Percentiles rank a stretch among this genome's conserved stretches.
Conservation (phyloP, 2,888 invertebrate genomes). For the Drosophila falleni region DNA sequence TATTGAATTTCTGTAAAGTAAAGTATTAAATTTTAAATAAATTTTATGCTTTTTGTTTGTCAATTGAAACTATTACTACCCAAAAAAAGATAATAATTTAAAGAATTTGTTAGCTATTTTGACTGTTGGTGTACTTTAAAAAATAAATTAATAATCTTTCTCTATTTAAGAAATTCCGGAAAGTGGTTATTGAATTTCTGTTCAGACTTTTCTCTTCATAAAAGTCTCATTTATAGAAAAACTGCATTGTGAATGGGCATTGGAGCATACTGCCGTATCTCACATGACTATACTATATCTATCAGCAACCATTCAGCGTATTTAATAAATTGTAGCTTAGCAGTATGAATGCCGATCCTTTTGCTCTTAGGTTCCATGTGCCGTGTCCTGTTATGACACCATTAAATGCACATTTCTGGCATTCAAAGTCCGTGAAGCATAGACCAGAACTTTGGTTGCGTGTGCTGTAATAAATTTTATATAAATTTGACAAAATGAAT, state of each 20-base stretch:
- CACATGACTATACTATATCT: slow-evolving; percentile 13
- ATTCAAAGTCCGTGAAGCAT: slow-evolving; percentile 27
- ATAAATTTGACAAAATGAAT: slow-evolving; percentile 82
- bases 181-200: background rate
- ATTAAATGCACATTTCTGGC: slow-evolving; percentile 70
- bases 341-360: slow-evolving; percentile 12
- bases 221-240: background rate
- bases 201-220: background rate
- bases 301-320: slow-evolving; percentile 20
- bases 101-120: no score
- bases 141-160: no score
- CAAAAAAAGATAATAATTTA: no score
- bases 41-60: no score
- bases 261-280: slow-evolving; percentile 32
- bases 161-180: no score
- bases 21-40: no score
- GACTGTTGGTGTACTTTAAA: no score
- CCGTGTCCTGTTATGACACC: slow-evolving; percentile 67
- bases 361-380: background rate
- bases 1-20: no score
- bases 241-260: slow-evolving; percentile 27
- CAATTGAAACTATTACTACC: no score
- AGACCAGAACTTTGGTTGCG: slow-evolving; percentile 37
- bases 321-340: slow-evolving; percentile 30
- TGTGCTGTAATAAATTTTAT: slow-evolving; percentile 80